Conservation (phyloP, 2,113 vertebrate genomes). For the Scytalopus superciliaris region DNA sequence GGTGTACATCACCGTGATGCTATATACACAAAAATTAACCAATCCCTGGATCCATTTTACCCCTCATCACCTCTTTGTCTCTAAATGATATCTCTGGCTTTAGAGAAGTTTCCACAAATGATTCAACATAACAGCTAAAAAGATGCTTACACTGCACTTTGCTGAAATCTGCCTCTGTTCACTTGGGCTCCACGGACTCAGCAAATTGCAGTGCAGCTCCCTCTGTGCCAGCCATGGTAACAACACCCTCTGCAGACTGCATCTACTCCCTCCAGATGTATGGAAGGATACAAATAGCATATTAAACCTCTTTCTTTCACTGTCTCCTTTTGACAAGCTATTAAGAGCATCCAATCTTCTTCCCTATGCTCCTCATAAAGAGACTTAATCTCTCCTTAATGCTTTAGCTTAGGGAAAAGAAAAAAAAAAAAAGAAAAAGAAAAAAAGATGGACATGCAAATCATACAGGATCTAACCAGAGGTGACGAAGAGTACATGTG, state of each 20-base stretch:
- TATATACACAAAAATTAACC: background rate
- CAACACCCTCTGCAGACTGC: background rate
- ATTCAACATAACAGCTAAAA: background rate
- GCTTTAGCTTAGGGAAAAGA: constrained; percentile 44
- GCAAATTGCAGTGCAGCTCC: background rate
- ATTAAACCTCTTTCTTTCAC: constrained; percentile 43
- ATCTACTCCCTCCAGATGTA: constrained; percentile 18
- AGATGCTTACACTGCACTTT: background rate
- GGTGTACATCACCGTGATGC: background rate
- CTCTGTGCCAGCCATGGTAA: background rate
- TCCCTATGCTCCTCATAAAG: constrained; percentile 22
- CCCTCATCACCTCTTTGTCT: background rate
- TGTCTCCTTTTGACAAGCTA: constrained; percentile 48
- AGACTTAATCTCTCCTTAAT: constrained; percentile 47
- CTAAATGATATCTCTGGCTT: background rate
- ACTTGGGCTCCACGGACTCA: background rate
- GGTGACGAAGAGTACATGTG: background rate
- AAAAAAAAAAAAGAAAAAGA: constrained; percentile 57
- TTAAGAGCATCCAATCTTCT: constrained; percentile 50
- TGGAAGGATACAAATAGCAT: constrained; percentile 42
- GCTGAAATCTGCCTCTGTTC: background rate
- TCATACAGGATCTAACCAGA: constrained; percentile 17
- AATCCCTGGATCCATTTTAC: background rate
- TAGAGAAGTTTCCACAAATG: background rate
- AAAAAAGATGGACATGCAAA: constrained; percentile 37